phyloP scores from a whole-genome alignment of 2,888 invertebrate genomes.

The Leptopilina drosophilae region DNA sequence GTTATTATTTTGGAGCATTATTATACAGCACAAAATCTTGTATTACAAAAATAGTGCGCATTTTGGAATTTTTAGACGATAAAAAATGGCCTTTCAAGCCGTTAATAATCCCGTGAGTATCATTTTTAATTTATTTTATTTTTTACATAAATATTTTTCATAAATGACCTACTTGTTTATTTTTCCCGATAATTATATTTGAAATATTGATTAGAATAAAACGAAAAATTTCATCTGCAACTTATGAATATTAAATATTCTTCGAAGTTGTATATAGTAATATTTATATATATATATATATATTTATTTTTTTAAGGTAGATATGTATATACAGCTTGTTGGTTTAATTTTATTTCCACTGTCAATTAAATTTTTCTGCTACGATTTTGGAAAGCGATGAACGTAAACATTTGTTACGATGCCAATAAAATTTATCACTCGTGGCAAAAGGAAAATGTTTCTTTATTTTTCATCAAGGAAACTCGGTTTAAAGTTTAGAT shows the following conservation, averaged over 20 bases:
- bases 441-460: not conserved
- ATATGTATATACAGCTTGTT: not conserved
- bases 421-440: constrained; percentile 13
- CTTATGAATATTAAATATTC: not conserved
- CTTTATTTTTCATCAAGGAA: constrained; percentile 14
- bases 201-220: too few species aligned
- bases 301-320: not conserved
- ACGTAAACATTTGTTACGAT: not conserved
- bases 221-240: not conserved
- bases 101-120: constrained; percentile 73
- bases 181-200: not conserved
- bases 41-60: not conserved
- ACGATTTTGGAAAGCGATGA: not conserved
- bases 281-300: not conserved
- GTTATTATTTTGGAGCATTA: constrained; percentile 2
- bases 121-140: not conserved
- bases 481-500: not conserved
- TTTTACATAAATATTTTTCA: not conserved
- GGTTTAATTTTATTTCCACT: not conserved
- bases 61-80: not conserved
- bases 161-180: not conserved
- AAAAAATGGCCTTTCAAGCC: constrained; percentile 68
- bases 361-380: constrained; percentile 1
- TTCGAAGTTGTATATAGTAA: not conserved
- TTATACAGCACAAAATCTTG: not conserved